Base-by-base conservation (phyloP, 2,888 invertebrate species). In the Ormyrus labotus region DNA sequence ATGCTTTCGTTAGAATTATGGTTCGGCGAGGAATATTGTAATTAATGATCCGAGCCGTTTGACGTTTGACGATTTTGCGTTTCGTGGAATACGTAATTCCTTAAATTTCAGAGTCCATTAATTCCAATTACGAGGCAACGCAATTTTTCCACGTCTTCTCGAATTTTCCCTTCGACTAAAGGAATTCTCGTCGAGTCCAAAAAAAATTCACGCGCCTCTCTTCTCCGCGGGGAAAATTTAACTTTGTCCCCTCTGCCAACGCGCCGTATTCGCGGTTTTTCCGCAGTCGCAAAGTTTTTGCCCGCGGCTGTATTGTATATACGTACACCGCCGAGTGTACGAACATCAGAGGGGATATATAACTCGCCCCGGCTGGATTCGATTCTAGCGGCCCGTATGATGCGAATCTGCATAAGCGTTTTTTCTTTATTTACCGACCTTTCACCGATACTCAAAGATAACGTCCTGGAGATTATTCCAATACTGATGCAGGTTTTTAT, bases 331-430 rank as follows among this genome's bases (percentile, higher is more conserved):
- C 13, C 47, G 67, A 19, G 19, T 19, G 19, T 19, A 19, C 19
- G 19, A 5, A 11, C 9, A 53, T 55, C 19, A 57, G 69, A 70
- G 69, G 19, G 69, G 19, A 6, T 13, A 19, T 13, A 19, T 13
- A 58, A 58, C 47, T 48, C 48, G 3, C 13, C 19, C 69, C 48
- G 10, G 19, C 50, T 58, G 58, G 45, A 58, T 70, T 70, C 48
- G 84, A 84, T 85, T 81, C 67, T 85, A 85, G 84, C 84, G 81
- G 84, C 74, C 84, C 85, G 85, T 82, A 83, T 86, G 83, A 85
- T 85, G 79, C 78, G 80, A 83, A 85, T 85, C 81, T 85, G 72
- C 85, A 86, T 85, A 85, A 85, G 84, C 84, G 84, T 84, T 84
- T 82, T 71, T 76, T 78, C 81, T 80, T 75, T 71, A 80, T 84